These are phyloP conservation scores for Dromiciops gliroides DNA, from an alignment of 2,113 vertebrate genomes.

Conservation along the genomic window DNA sequence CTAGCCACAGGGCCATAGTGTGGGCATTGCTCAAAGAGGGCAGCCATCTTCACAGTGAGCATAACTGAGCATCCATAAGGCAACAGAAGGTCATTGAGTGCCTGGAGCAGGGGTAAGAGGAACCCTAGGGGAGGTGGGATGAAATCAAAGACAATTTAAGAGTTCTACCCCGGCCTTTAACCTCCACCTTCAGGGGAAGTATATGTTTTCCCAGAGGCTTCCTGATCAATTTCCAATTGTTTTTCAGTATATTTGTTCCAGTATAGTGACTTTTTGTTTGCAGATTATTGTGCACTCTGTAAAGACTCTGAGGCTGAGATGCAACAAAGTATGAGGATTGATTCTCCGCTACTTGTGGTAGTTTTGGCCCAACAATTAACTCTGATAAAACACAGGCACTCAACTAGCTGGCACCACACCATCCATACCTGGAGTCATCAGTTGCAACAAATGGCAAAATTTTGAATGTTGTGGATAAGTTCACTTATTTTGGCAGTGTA, in stretches of 20 bases:
- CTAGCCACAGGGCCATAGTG: neutral
- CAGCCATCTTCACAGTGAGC: neutral
- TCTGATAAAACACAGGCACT: too few relatives aligned
- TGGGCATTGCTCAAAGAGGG: neutral
- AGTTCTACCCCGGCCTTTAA: neutral
- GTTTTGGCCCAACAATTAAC: too few relatives aligned
- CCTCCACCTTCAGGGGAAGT: neutral
- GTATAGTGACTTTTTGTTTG: neutral
- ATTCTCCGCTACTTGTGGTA: too few relatives aligned
- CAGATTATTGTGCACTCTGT: too few relatives aligned
- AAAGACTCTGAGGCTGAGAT: neutral
- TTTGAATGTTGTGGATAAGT: too few relatives aligned
- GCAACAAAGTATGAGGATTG: too few relatives aligned
- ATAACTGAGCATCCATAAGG: neutral
- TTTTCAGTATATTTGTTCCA: neutral
- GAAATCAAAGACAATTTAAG: neutral
- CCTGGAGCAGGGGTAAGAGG: neutral
- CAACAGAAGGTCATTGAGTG: neutral
- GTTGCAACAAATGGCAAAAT: too few relatives aligned
- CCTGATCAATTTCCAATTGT: neutral
- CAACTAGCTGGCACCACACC: too few relatives aligned
- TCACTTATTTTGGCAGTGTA: too few relatives aligned
- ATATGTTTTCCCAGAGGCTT: neutral
- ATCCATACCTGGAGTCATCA: too few relatives aligned
- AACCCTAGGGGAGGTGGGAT: neutral